Percentiles rank a stretch among this genome's conserved stretches.
Conservation (phyloP, 2,888 invertebrate species). For the Notodonta ziczac region DNA sequence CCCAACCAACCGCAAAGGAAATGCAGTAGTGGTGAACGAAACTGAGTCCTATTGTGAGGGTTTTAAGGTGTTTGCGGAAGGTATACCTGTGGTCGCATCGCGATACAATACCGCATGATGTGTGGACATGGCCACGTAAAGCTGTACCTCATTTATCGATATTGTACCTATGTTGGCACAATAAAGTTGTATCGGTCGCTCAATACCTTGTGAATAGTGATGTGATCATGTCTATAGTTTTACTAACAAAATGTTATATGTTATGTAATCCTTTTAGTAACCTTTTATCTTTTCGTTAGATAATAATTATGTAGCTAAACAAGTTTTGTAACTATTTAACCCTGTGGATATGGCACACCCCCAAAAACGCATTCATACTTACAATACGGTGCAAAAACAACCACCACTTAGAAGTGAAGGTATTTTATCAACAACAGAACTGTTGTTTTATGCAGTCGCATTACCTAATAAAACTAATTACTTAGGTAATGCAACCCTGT, state of each 20-base stretch:
- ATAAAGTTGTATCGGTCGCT: constrained; percentile 37
- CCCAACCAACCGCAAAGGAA: constrained; percentile 10
- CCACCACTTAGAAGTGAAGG: no score
- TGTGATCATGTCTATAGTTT: constrained; percentile 5
- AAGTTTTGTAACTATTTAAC: no score
- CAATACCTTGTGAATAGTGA: constrained; percentile 16
- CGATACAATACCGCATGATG: constrained; percentile 43
- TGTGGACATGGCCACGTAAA: constrained; percentile 57
- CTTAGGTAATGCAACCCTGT: no score
- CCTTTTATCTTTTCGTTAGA: no score
- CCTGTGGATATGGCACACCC: no score
- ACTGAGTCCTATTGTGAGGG: constrained; percentile 17
- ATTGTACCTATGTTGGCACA: constrained; percentile 48
- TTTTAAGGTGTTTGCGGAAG: constrained; percentile 3
- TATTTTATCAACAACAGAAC: no score
- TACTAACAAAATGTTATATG: neutral
- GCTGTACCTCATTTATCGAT: constrained; percentile 62
- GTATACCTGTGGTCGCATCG: constrained; percentile 13
- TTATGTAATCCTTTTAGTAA: no score
- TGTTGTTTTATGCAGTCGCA: no score
- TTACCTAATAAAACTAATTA: no score
- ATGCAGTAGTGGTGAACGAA: constrained; percentile 13
- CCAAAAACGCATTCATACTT: no score
- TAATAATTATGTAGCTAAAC: no score
- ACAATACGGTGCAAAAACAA: no score